Evolutionary conservation across 2,797 vertebrate genomes (phyloP).

Genomic region (Tiaroga cobitis): DNA sequence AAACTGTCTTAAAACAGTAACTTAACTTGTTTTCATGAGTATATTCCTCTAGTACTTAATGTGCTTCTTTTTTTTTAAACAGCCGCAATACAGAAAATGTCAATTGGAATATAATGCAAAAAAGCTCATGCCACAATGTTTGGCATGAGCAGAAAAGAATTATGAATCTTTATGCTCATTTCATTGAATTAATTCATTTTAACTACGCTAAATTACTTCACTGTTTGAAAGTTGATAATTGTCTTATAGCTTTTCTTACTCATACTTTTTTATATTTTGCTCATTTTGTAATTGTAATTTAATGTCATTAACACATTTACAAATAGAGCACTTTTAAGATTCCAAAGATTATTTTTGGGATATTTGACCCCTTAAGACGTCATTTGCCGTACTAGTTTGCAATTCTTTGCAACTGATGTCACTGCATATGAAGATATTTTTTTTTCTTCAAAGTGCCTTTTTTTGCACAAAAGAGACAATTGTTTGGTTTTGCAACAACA

Average conservation of each 20-base stretch:
- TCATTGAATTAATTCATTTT: neutral
- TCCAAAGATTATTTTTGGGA: conserved; percentile 53
- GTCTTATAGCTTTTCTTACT: conserved; percentile 1
- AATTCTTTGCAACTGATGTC: conserved; percentile 53
- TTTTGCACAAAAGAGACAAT: conserved; percentile 47
- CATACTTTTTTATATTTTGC: conserved; percentile 15
- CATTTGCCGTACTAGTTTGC: conserved; percentile 28
- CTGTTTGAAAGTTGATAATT: neutral
- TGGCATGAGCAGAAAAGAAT: conserved; percentile 1
- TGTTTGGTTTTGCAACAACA: neutral
- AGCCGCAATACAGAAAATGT: conserved; percentile 82
- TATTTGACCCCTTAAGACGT: conserved; percentile 23
- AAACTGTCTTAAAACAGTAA: conserved; percentile 7
- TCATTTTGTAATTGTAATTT: neutral
- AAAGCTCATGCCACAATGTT: conserved; percentile 13
- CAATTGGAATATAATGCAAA: conserved; percentile 60
- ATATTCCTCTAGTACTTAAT: conserved; percentile 13
- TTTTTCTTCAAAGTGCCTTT: conserved; percentile 55
- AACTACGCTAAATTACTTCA: neutral
- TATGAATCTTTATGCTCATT: neutral
- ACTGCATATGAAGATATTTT: conserved; percentile 38
- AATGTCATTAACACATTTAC: conserved; percentile 4
- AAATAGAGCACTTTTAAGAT: conserved; percentile 44
- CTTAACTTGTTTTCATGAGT: conserved; percentile 32
- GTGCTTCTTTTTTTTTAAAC: conserved; percentile 64